Conservation (phyloP, 2,113 vertebrate genomes). For the Deroptyus accipitrinus region DNA sequence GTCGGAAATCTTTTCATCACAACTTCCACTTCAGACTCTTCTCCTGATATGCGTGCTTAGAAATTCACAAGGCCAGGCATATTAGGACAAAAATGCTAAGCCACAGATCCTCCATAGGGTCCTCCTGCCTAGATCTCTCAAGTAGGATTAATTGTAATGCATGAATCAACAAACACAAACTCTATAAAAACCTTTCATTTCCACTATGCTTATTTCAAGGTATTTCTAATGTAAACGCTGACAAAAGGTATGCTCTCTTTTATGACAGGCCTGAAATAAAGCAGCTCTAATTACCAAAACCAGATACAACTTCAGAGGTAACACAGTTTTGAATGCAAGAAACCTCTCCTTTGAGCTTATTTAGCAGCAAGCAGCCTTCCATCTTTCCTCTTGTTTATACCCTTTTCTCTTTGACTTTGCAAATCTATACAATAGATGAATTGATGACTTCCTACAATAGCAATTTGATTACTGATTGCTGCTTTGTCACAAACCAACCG, state of each 20-base stretch:
- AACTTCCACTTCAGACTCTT: conserved; percentile 17
- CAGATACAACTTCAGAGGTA: background rate
- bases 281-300: conserved; percentile 55
- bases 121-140: background rate
- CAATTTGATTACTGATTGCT: conserved; percentile 67
- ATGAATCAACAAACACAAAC: background rate
- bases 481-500: conserved; percentile 37
- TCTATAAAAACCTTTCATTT: background rate
- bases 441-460: conserved; percentile 6
- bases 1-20: conserved; percentile 27
- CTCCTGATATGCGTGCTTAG: background rate
- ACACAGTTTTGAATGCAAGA: background rate
- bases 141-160: background rate
- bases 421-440: conserved; percentile 20
- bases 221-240: conserved; percentile 45
- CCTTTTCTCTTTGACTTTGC: conserved; percentile 4
- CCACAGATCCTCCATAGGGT: background rate
- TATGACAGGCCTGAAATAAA: conserved; percentile 58
- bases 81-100: background rate
- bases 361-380: background rate
- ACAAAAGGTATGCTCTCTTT: conserved; percentile 49
- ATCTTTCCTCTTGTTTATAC: background rate
- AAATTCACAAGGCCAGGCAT: conserved; percentile 8
- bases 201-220: background rate
- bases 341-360: background rate